Conservation (phyloP, 2,797 vertebrate species). For the Delichon dasypus region DNA sequence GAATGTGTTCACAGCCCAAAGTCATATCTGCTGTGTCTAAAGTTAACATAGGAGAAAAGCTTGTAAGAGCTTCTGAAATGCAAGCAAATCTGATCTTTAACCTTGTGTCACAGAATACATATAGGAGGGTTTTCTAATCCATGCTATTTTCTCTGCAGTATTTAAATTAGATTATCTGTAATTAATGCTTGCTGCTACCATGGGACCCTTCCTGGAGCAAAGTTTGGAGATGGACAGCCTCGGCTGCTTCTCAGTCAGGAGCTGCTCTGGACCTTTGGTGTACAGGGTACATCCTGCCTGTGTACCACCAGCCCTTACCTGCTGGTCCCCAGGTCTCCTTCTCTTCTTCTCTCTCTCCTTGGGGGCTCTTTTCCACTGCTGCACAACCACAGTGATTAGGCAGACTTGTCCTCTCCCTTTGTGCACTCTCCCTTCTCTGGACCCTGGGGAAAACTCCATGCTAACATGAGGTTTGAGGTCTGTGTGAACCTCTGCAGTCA, state of each 20-base stretch:
- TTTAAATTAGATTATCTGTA: not conserved
- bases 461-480: not conserved
- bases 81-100: not conserved
- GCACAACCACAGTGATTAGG: not conserved
- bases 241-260: accelerated
- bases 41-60: not conserved
- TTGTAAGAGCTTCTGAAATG: not conserved
- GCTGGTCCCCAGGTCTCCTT: not conserved
- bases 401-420: not conserved
- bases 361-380: not conserved
- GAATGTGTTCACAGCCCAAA: not conserved
- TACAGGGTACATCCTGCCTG: not conserved
- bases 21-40: not conserved
- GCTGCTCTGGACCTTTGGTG: not conserved
- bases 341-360: not conserved
- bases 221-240: not conserved
- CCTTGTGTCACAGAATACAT: not conserved
- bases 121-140: not conserved
- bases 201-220: not conserved
- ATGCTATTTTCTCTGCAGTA: not conserved
- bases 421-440: not conserved
- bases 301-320: not conserved
- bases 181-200: not conserved
- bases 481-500: not conserved
- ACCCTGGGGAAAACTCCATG: accelerated